A percentile compares a stretch with the other conserved stretches of the same genome.
Conservation (phyloP, 1,140 invertebrate genomes). For the Bombus consobrinus region DNA sequence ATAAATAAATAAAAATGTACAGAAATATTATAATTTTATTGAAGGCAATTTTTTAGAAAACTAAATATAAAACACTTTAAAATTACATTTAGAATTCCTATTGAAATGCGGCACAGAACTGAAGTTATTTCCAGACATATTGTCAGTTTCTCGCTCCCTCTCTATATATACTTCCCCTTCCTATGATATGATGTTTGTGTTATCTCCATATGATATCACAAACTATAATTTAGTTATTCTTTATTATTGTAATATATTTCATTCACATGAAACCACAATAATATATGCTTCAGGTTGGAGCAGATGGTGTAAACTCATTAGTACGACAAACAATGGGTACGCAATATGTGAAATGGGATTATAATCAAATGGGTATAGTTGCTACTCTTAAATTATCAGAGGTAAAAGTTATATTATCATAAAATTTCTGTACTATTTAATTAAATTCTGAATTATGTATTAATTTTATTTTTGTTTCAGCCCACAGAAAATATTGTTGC, state of each 20-base stretch:
- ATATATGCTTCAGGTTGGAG: conserved; percentile 88
- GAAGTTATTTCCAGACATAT: conserved; percentile 77
- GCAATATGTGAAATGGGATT: conserved; percentile 91
- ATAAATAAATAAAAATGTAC: not conserved
- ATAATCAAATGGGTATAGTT: conserved; percentile 95
- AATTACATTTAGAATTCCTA: conserved; percentile 41
- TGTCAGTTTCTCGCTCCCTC: conserved; percentile 55
- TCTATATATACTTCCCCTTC: conserved; percentile 46
- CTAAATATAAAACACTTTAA: conserved; percentile 10
- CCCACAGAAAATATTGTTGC: conserved; percentile 91
- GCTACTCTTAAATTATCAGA: conserved; percentile 92
- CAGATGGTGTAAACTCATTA: conserved; percentile 95
- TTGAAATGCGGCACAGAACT: conserved; percentile 68
- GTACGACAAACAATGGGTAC: conserved; percentile 92
- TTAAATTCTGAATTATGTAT: not conserved
- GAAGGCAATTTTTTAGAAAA: not conserved
- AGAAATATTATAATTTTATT: not conserved
- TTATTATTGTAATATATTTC: conserved; percentile 14
- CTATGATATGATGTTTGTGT: conserved; percentile 12
- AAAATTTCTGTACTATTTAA: conserved; percentile 1
- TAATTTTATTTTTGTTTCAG: conserved; percentile 80
- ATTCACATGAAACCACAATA: not conserved
- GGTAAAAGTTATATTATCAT: conserved; percentile 78
- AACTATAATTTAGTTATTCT: conserved; percentile 3
- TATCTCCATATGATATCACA: not conserved